These are phyloP conservation scores for Coluber constrictor DNA, from an alignment of 2,797 vertebrate genomes.

Conservation along the genomic window DNA sequence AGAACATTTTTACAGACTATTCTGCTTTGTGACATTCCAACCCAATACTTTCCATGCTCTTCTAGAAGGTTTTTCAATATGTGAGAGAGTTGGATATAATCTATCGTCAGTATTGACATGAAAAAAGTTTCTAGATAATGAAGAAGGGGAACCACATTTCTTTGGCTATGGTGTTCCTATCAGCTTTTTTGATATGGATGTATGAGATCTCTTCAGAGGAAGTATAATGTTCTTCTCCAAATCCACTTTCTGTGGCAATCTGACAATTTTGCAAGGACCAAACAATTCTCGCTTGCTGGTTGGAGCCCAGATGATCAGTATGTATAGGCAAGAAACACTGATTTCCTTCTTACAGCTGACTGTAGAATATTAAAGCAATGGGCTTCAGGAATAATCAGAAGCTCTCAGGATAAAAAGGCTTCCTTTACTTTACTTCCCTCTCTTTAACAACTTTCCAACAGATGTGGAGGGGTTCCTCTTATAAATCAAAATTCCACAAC, in stretches of 20 bases:
- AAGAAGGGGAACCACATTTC: background rate
- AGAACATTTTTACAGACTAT: background rate
- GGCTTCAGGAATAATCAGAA: background rate
- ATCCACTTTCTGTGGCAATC: background rate
- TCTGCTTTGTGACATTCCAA: background rate
- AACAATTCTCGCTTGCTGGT: background rate
- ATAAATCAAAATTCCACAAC: background rate
- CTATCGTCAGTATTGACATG: no score
- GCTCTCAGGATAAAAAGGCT: background rate
- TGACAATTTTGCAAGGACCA: background rate
- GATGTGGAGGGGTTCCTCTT: background rate
- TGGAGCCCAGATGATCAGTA: background rate
- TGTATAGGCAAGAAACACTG: background rate
- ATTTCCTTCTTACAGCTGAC: background rate
- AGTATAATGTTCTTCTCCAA: background rate
- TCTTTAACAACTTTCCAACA: background rate
- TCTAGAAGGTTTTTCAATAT: background rate
- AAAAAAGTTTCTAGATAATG: background rate
- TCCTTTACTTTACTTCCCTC: background rate
- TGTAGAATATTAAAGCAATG: background rate
- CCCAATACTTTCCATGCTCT: no score
- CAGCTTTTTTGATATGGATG: background rate
- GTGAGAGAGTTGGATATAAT: background rate
- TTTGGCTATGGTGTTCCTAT: background rate
- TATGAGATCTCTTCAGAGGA: background rate